phyloP scores from a whole-genome alignment of 2,888 invertebrate species.

The Mayetiola destructor region DNA sequence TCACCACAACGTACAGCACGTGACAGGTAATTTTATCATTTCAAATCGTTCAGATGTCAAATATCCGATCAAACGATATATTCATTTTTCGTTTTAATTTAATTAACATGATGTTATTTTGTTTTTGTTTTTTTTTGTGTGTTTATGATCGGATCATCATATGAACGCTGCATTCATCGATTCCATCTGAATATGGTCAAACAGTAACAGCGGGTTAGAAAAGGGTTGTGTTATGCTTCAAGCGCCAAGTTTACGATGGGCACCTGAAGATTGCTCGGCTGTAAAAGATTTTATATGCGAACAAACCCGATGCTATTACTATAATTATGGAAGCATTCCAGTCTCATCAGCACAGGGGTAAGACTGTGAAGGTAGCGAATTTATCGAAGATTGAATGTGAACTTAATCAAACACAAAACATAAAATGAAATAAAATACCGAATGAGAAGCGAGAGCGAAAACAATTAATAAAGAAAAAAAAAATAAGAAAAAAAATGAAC shows the following conservation, averaged over 20 bases:
- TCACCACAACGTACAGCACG: slow-evolving; percentile 65
- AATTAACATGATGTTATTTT: neutral
- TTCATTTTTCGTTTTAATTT: too few relatives aligned
- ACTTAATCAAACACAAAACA: neutral
- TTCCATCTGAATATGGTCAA: slow-evolving; percentile 22
- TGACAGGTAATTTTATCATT: slow-evolving; percentile 38
- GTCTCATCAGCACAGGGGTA: slow-evolving; percentile 85
- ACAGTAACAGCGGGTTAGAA: slow-evolving; percentile 45
- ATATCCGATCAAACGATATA: too few relatives aligned
- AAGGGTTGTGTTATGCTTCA: slow-evolving; percentile 65
- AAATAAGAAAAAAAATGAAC: neutral
- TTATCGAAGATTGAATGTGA: too few relatives aligned
- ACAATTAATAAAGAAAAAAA: slow-evolving; percentile 18
- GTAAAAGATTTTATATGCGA: slow-evolving; percentile 81
- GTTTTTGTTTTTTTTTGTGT: neutral
- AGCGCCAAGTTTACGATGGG: slow-evolving; percentile 66
- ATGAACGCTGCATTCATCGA: neutral
- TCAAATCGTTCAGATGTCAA: too few relatives aligned
- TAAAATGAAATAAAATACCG: too few relatives aligned
- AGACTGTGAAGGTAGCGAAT: slow-evolving; percentile 31
- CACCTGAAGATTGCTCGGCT: slow-evolving; percentile 65
- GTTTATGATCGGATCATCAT: neutral
- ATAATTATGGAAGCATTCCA: slow-evolving; percentile 81
- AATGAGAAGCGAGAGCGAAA: slow-evolving; percentile 13
- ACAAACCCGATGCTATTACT: slow-evolving; percentile 80